Conservation (phyloP, 2,797 vertebrate species). For the Morelia viridis region DNA sequence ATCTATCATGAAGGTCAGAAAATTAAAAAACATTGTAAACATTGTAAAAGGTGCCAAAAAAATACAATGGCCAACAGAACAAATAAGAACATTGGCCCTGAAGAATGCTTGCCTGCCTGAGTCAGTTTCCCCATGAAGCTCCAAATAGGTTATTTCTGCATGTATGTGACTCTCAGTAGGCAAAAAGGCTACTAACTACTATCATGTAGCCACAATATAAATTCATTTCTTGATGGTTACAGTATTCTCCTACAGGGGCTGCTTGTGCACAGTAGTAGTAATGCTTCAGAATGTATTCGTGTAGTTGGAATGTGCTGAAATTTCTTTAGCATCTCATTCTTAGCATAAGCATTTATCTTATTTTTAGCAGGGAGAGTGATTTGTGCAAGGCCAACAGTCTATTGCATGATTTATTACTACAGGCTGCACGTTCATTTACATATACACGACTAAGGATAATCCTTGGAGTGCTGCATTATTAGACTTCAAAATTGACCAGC, state of each 20-base stretch:
- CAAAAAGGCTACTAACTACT: neutral
- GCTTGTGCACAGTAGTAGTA: neutral
- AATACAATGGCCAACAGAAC: no score
- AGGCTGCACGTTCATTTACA: neutral
- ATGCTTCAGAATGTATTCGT: neutral
- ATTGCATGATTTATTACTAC: neutral
- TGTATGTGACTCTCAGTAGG: neutral
- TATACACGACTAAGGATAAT: neutral
- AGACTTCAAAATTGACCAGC: neutral
- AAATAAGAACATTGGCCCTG: neutral
- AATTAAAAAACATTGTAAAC: neutral
- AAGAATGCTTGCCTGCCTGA: neutral
- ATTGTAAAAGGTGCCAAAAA: neutral
- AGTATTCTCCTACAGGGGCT: neutral
- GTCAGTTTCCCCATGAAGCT: neutral
- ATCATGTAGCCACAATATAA: neutral
- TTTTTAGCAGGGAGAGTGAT: neutral
- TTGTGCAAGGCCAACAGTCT: neutral
- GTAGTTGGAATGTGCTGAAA: neutral
- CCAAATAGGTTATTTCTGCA: neutral
- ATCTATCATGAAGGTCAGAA: neutral
- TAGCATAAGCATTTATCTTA: neutral
- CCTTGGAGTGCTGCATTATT: neutral
- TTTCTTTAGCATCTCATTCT: neutral
- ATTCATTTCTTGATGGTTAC: neutral